phyloP scores from a whole-genome alignment of 2,797 vertebrate genomes.

The Enteromius treurensis region DNA sequence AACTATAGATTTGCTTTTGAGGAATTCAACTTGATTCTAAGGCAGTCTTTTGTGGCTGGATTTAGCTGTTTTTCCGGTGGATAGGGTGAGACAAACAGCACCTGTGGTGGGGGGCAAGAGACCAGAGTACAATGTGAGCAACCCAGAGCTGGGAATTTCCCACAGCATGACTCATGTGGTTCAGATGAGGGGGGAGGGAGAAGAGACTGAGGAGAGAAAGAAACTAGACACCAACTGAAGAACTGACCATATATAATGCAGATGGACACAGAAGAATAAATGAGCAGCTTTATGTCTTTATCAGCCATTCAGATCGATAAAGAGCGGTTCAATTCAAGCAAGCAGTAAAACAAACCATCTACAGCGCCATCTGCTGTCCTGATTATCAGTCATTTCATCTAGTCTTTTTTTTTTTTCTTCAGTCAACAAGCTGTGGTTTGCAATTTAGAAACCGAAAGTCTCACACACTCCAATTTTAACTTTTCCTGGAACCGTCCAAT shows the following conservation, averaged over 20 bases:
- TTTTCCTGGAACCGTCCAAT: slow-evolving; percentile 51
- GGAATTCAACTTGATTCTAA: not conserved
- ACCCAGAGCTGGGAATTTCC: slow-evolving; percentile 79
- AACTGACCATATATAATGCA: slow-evolving; percentile 1
- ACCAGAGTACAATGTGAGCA: slow-evolving; percentile 60
- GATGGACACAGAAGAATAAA: not conserved
- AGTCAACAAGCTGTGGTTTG: slow-evolving; percentile 2
- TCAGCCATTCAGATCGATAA: slow-evolving; percentile 9
- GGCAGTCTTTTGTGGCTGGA: slow-evolving; percentile 32
- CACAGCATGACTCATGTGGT: slow-evolving; percentile 76
- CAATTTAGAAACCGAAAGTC: slow-evolving; percentile 50
- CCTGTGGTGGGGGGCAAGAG: slow-evolving; percentile 51
- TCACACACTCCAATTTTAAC: slow-evolving; percentile 14
- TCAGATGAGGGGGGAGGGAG: slow-evolving; percentile 41
- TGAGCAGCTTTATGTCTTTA: not conserved
- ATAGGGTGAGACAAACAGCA: slow-evolving; percentile 45
- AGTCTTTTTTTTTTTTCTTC: not conserved
- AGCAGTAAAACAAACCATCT: not conserved
- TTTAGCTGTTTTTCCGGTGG: slow-evolving; percentile 38
- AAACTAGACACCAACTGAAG: not conserved
- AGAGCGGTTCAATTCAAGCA: not conserved
- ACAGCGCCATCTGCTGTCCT: slow-evolving; percentile 72
- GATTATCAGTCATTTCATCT: not conserved
- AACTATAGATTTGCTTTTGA: not conserved
- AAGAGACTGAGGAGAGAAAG: not conserved